Conservation (phyloP, 2,797 vertebrate genomes). For the Telmatherina bonti region DNA sequence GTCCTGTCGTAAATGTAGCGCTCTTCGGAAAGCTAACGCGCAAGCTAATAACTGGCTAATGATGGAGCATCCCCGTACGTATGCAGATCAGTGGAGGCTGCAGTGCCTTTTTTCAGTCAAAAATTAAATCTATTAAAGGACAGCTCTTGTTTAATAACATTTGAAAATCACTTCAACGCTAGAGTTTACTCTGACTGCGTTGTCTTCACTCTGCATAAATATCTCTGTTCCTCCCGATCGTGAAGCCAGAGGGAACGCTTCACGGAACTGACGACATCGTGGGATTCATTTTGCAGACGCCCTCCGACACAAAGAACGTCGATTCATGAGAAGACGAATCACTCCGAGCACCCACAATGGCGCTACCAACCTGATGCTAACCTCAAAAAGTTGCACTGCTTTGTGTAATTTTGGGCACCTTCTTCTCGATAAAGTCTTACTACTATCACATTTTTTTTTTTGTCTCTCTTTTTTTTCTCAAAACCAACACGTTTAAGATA, state of each 20-base stretch:
- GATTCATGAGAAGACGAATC: neutral
- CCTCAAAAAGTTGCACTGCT: neutral
- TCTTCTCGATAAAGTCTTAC: neutral
- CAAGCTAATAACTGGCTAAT: conserved; percentile 71
- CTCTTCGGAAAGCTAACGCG: conserved; percentile 62
- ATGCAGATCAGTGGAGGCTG: conserved; percentile 42
- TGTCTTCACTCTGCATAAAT: conserved; percentile 53
- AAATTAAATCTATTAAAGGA: neutral
- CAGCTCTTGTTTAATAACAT: conserved; percentile 23
- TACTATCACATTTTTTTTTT: neutral
- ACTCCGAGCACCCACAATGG: neutral
- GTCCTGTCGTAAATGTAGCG: conserved; percentile 61
- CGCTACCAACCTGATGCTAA: neutral
- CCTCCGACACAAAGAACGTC: conserved; percentile 32
- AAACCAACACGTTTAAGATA: too few species aligned
- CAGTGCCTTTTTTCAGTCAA: conserved; percentile 33
- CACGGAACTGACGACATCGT: conserved; percentile 80
- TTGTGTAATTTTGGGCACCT: neutral
- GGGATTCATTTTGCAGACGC: conserved; percentile 41
- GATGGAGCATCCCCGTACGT: conserved; percentile 64
- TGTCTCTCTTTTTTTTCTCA: too few species aligned
- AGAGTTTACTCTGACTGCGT: neutral
- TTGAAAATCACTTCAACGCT: conserved; percentile 31
- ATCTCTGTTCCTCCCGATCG: conserved; percentile 48
- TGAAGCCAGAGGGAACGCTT: conserved; percentile 55